These are phyloP conservation scores for Pachyramphus minor DNA, from an alignment of 2,113 vertebrate genomes.

Conservation along the genomic window DNA sequence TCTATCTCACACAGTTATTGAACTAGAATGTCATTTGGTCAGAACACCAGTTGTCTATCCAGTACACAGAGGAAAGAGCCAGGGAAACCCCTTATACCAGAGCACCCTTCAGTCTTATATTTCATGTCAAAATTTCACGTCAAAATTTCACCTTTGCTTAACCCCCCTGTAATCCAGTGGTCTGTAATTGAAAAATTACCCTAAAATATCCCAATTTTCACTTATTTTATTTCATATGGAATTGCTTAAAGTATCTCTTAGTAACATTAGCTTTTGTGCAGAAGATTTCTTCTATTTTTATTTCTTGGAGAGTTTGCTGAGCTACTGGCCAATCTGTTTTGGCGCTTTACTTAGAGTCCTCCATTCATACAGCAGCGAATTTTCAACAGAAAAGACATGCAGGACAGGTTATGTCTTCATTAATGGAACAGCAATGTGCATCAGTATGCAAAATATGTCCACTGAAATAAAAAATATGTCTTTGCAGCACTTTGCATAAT, in stretches of 20 bases:
- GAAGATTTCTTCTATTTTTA: background rate
- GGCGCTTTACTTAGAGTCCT: background rate
- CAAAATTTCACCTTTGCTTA: background rate
- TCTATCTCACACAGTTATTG: background rate
- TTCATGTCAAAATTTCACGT: background rate
- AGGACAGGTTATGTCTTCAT: background rate
- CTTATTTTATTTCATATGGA: background rate
- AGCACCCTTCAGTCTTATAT: background rate
- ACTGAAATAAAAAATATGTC: background rate
- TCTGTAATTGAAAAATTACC: background rate
- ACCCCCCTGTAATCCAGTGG: background rate
- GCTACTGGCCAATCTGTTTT: background rate
- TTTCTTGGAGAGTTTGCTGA: background rate
- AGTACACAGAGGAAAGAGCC: background rate
- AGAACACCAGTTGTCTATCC: background rate
- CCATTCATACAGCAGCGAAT: background rate
- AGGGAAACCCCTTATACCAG: background rate
- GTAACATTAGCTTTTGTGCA: accelerated
- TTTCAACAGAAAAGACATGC: background rate
- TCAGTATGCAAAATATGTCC: background rate
- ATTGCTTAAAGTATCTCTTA: background rate
- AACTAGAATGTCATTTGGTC: background rate
- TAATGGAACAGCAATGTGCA: background rate
- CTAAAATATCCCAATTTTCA: background rate
- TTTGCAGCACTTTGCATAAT: background rate